These are phyloP conservation scores for Exocentrus adspersus DNA, from an alignment of 2,888 invertebrate genomes.

Conservation along the genomic window DNA sequence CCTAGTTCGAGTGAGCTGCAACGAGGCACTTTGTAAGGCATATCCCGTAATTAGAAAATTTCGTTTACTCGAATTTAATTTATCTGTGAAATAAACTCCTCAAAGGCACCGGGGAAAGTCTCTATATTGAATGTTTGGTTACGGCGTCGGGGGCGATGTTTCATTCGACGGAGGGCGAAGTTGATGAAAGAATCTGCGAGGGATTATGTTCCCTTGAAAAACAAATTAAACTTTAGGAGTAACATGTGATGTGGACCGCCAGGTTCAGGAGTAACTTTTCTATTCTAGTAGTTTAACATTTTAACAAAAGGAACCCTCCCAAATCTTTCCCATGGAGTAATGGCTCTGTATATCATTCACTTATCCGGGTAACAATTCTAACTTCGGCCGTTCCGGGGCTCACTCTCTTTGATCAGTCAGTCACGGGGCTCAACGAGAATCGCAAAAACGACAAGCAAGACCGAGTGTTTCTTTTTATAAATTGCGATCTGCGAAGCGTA, in stretches of 20 bases:
- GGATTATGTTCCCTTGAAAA: constrained; percentile 2
- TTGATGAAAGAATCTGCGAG: neutral
- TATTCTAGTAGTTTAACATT: no score
- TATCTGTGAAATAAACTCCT: constrained; percentile 15
- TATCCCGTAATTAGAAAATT: constrained; percentile 14
- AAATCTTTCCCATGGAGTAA: no score
- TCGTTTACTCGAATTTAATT: constrained; percentile 10
- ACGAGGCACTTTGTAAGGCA: constrained; percentile 8
- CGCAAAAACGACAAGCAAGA: constrained; percentile 20
- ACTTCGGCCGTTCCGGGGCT: constrained; percentile 6
- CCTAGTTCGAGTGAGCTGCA: neutral
- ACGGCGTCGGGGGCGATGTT: neutral
- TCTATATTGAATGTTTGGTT: constrained; percentile 13
- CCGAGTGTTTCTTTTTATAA: constrained; percentile 19
- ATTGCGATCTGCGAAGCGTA: constrained; percentile 24
- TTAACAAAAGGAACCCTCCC: no score
- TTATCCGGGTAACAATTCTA: constrained; percentile 4
- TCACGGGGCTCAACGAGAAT: constrained; percentile 7
- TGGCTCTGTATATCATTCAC: no score
- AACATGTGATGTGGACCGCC: neutral
- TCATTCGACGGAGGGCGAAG: neutral
- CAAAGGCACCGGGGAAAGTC: constrained; percentile 2
- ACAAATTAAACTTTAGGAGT: neutral
- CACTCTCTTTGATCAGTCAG: constrained; percentile 21
- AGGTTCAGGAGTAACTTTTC: no score